Evolutionary conservation across 2,888 invertebrate genomes (phyloP).

Genomic region (Caenorhabditis angaria): DNA sequence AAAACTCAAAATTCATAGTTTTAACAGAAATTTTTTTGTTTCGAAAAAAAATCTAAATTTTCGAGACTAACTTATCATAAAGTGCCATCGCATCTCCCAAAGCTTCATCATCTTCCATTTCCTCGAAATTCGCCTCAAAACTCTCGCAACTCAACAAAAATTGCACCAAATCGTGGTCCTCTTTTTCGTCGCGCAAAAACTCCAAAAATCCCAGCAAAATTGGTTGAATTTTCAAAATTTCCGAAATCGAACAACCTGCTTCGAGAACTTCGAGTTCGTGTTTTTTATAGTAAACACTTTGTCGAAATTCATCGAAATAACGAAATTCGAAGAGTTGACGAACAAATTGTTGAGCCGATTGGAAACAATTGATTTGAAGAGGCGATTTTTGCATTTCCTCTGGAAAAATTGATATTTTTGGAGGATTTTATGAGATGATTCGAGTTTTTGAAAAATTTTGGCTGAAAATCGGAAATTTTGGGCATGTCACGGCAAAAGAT

Average conservation of each 20-base stretch:
- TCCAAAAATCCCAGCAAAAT: constrained; percentile 46
- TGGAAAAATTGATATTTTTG: too few relatives aligned
- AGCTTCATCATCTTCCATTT: constrained; percentile 77
- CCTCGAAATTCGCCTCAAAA: constrained; percentile 73
- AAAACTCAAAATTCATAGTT: too few relatives aligned
- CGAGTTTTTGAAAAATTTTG: too few relatives aligned
- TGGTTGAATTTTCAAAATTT: constrained; percentile 42
- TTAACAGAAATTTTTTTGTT: too few relatives aligned
- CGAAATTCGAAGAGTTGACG: constrained; percentile 72
- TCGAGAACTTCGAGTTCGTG: constrained; percentile 85
- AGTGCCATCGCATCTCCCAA: constrained; percentile 90
- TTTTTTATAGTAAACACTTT: constrained; percentile 87
- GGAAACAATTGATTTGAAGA: constrained; percentile 29
- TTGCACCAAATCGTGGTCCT: constrained; percentile 46
- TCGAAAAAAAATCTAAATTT: too few relatives aligned
- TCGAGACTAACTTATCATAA: constrained; percentile 82
- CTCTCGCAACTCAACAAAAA: constrained; percentile 53
- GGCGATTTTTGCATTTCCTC: not conserved
- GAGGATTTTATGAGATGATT: too few relatives aligned
- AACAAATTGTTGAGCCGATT: constrained; percentile 50
- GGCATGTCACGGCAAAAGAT: not conserved
- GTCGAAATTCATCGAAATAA: constrained; percentile 83
- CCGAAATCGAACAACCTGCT: constrained; percentile 30
- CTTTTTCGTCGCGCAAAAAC: constrained; percentile 38
- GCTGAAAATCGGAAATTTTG: not conserved